Conservation (phyloP, 2,797 vertebrate genomes). For the Anableps anableps region DNA sequence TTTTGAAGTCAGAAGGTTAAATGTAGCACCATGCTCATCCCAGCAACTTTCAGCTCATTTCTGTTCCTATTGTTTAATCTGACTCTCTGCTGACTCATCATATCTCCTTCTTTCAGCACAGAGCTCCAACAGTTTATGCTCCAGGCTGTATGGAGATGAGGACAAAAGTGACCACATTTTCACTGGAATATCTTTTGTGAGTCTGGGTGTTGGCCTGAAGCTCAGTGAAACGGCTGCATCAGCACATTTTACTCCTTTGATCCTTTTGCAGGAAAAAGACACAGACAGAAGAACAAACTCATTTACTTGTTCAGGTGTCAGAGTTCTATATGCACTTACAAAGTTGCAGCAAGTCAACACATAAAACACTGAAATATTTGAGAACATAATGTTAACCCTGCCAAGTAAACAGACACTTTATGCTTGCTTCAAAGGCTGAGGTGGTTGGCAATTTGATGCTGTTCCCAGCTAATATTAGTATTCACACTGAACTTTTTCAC, state of each 20-base stretch:
- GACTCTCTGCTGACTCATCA: constrained; percentile 68
- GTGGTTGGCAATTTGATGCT: not conserved
- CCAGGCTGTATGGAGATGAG: constrained; percentile 39
- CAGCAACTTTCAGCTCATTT: constrained; percentile 30
- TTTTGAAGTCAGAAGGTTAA: not conserved
- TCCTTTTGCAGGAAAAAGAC: constrained; percentile 53
- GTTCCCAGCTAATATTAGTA: not conserved
- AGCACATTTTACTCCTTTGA: constrained; percentile 79
- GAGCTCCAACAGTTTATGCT: constrained; percentile 55
- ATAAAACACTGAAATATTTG: not conserved
- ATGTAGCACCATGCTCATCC: constrained; percentile 2
- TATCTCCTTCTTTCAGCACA: constrained; percentile 65
- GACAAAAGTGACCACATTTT: constrained; percentile 53
- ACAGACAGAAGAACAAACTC: constrained; percentile 44
- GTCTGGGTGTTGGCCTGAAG: constrained; percentile 52
- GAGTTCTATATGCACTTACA: constrained; percentile 10
- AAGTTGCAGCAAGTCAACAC: not conserved
- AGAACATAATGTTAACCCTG: not conserved
- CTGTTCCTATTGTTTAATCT: constrained; percentile 57
- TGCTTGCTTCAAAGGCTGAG: not conserved
- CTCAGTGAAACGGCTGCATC: constrained; percentile 60
- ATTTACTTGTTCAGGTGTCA: constrained; percentile 23
- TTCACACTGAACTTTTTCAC: not conserved
- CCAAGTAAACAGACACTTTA: not conserved
- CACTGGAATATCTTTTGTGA: constrained; percentile 70